Evolutionary conservation across 2,888 invertebrate genomes (phyloP).

Genomic region (Tipula vernalis): DNA sequence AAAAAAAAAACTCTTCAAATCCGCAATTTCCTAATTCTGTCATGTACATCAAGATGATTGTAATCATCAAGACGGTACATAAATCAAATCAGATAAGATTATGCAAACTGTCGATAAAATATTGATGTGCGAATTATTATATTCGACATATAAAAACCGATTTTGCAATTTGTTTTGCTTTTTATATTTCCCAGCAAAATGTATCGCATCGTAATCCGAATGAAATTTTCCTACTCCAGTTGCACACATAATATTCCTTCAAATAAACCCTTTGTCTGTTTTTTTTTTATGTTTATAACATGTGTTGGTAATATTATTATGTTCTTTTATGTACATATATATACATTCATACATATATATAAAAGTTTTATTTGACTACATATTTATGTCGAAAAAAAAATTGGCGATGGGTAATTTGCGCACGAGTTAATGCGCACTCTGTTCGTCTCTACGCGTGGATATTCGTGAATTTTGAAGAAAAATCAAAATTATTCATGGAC

Average conservation of each 20-base stretch:
- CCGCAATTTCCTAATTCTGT: neutral
- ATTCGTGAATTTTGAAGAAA: neutral
- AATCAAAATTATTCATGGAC: neutral
- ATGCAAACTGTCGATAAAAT: neutral
- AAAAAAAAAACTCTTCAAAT: neutral
- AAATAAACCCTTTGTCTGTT: neutral
- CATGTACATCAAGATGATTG: neutral
- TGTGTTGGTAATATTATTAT: neutral
- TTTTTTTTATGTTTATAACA: neutral
- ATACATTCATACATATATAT: neutral
- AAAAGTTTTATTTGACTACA: neutral
- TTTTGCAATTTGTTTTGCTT: neutral
- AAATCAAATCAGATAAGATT: neutral
- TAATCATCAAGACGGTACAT: neutral
- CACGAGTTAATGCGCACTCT: neutral
- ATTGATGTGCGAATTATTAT: neutral
- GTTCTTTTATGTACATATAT: neutral
- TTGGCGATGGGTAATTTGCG: neutral
- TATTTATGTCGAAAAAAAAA: no score
- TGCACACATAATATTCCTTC: neutral
- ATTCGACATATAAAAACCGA: neutral
- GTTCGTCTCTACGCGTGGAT: neutral
- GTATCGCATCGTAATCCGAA: neutral
- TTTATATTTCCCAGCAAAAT: neutral
- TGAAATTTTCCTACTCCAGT: neutral